Evolutionary conservation across 2,797 vertebrate genomes (phyloP), one percentile per base, ranked within the genome.

Genomic region (Lycodopsis pacificus): DNA sequence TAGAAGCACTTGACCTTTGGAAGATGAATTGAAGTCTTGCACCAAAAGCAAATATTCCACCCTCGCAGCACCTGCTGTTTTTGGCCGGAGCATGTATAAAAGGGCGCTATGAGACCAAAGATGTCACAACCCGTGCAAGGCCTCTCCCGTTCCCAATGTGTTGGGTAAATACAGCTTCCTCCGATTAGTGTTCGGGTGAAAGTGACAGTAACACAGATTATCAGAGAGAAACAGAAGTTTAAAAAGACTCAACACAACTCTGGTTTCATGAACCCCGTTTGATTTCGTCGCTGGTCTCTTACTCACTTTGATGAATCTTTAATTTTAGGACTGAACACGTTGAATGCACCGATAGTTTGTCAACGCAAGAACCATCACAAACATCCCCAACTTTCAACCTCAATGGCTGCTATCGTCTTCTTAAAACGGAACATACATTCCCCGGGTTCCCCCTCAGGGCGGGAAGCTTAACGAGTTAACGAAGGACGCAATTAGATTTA

Each of bases 401-500:
- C 40, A 34, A 27, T 9, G 25, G 2, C 20, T 4, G 14, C 34
- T 1, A 3, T 1, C 30, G 15, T 44, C 15, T 48, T 51, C 54
- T 40, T 65, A 9, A 12, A 58, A 64, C 27, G 1, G 6, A 20
- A 49, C 8, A 46, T 7, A n/a, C n/a, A n/a, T 2, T 8, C 25
- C n/a, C 46, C 38, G 57, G 36, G 69, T 48, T 44, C 64, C 81
- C 74, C 64, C 54, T 57, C 32, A 58, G 75, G 17, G 51, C 63
- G 59, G 83, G 69, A 73, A 73, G 58, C 67, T 79, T 88, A 94
- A 91, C 66, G 7, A 92, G 64, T 65, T 91, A 93, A 94, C 25
- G 13, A 90, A 64, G 46, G 46, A 51, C 82, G 82, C 59, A 91
- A 95, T 93, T 91, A 27, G 86, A 95, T 95, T 94, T 76, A 87